Percentiles rank a stretch among this genome's conserved stretches.
phyloP scores from a whole-genome alignment of 2,797 vertebrate species.

The Coendou prehensilis region DNA sequence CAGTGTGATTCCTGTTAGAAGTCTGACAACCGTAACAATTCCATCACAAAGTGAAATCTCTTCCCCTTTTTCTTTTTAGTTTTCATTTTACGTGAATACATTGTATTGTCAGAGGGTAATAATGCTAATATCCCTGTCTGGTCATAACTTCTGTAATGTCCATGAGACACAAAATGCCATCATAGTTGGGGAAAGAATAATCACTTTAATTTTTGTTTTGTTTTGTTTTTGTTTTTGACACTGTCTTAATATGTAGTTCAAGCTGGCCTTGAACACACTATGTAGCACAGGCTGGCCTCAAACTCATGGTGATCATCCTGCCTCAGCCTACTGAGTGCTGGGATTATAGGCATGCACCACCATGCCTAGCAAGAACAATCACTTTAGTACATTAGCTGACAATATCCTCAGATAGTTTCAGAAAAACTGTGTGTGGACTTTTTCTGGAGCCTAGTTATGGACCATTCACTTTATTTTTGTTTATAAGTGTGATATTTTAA shows the following conservation, averaged over 20 bases:
- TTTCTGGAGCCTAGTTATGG: background rate
- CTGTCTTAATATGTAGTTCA: background rate
- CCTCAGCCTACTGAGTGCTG: background rate
- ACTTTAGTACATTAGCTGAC: background rate
- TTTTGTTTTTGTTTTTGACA: background rate
- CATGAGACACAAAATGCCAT: background rate
- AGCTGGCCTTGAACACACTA: background rate
- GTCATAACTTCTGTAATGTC: conserved; percentile 39
- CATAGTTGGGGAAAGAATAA: background rate
- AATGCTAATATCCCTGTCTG: background rate
- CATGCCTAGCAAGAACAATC: background rate
- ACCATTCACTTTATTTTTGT: conserved; percentile 61
- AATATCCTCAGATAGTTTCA: conserved; percentile 36
- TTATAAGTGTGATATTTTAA: conserved; percentile 45
- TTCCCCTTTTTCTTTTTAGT: background rate
- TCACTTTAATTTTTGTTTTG: background rate
- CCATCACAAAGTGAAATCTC: background rate
- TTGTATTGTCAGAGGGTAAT: background rate
- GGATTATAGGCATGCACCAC: background rate
- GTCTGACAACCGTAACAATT: background rate
- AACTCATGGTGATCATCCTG: background rate
- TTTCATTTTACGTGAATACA: background rate
- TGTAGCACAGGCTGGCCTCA: background rate
- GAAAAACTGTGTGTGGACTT: background rate
- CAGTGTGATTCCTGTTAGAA: background rate